These are phyloP conservation scores for Phoeniculus purpureus DNA, from an alignment of 2,797 vertebrate genomes.

Conservation along the genomic window DNA sequence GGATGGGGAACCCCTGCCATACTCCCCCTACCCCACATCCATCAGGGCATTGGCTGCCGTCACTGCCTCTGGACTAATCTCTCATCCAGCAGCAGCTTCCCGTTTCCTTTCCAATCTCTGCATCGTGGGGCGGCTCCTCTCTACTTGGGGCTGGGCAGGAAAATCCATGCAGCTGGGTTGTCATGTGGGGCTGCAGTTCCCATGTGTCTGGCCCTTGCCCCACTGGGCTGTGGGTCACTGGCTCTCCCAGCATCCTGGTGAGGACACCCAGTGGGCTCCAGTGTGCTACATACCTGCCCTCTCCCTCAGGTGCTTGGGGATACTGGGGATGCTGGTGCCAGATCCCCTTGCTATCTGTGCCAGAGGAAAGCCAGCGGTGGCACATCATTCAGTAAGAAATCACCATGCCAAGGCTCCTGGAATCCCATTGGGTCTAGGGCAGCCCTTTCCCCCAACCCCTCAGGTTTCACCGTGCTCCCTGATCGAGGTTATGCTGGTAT, in stretches of 20 bases:
- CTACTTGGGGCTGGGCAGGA: slow-evolving; percentile 32
- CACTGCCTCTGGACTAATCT: slow-evolving; percentile 50
- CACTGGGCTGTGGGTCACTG: not conserved
- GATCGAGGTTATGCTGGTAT: accelerated
- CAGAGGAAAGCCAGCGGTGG: not conserved
- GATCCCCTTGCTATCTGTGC: not conserved
- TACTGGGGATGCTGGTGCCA: accelerated
- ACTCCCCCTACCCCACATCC: not conserved
- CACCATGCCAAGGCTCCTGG: accelerated
- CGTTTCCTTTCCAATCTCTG: slow-evolving; percentile 64
- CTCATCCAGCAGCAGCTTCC: slow-evolving; percentile 53
- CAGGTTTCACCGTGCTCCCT: not conserved
- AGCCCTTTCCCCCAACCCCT: not conserved
- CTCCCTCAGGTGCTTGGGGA: accelerated
- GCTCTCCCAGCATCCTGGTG: accelerated
- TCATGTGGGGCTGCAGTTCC: not conserved
- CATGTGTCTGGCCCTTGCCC: not conserved
- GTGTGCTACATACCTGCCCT: not conserved
- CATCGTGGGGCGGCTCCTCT: not conserved
- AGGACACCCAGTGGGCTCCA: accelerated
- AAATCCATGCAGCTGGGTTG: not conserved
- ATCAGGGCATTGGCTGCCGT: not conserved
- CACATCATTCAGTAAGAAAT: not conserved
- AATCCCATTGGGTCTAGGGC: accelerated
- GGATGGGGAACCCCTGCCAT: not conserved